Base-by-base conservation (phyloP, 1,140 invertebrate species). In the Plodia interpunctella region DNA sequence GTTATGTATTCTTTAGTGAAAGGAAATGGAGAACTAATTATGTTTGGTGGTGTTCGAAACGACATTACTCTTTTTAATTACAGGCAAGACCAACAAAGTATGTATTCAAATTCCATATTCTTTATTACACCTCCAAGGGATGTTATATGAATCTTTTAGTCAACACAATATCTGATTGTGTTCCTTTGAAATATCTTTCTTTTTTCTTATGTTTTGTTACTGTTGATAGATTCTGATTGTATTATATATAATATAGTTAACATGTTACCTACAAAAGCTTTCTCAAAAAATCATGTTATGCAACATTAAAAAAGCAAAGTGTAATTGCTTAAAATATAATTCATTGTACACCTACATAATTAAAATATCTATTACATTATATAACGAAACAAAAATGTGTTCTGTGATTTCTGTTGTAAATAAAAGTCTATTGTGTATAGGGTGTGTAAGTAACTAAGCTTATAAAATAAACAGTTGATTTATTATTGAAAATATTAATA, bases 31-130 rank as follows among this genome's bases (percentile, higher is more conserved):
- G 97, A 99, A 91, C 83, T 99, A 13, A 95, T 99, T 52, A 94
- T 99, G 90, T 99, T 99, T 91, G 98, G 97, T 13, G 97, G 97
- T 56, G 95, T 98, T 59, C 93, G 95, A 68, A 96, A 96, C 82
- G 95, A 97, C 78, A 86, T 87, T 57, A 87, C 84, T 69, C 72
- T 88, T 76, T 80, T 67, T 80, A 91, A 85, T 80, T 90, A 83
- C 62, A 44, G 13, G 10, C 90, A 76, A 65, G 91, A 90, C 65
- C 91, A 92, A 82, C 83, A 87, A 68, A 83, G 76, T 66, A 85
- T 94, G 83, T 95, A 96, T 67, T 96, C 94, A 49, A 96, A 96
- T 87, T 93, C 94, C 66, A 89, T 96, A 67, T 92, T 96, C 91
- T 96, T 96, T 83, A 94, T 96, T 61, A 93, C 93, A 76, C 92